Base-by-base conservation (phyloP, 1,140 invertebrate genomes). In the Probaryconus sp. region DNA sequence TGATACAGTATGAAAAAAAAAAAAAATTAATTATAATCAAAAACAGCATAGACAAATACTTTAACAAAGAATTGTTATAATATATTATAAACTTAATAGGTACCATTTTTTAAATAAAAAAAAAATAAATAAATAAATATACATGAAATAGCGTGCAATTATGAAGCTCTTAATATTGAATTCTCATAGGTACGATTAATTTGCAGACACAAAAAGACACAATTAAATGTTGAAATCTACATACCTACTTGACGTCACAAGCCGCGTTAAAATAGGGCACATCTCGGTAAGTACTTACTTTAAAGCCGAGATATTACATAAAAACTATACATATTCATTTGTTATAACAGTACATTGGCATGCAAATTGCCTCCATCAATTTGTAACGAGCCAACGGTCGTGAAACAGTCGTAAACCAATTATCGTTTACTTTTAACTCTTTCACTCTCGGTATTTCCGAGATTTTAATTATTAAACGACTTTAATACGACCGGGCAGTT, bases 231-330 rank as follows among this genome's bases (percentile, higher is more conserved):
- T 70, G 58, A 81, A 81, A 81, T 78, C 81, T 87, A 87, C 85
- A 75, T 88, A 88, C 86, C 85, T 88, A 87, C 84, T 88, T 88
- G 86, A 85, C 85, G 81, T 87, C 86, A 88, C 84, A 87, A 88
- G 86, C 86, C 86, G 85, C 86, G 86, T 87, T 83, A 87, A 88
- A 87, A 88, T 83, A 87, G 82, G 85, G 81, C 83, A 88, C 82
- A 87, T 85, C 81, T 85, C 82, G 81, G 81, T 88, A 79, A 88
- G 83, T 88, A 85, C 80, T 83, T 82, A 84, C 77, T 86, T 78
- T 80, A 81, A 81, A 79, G 61, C 73, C 81, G 82, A 80, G 73
- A 78, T 76, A 71, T 77, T 45, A 53, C 69, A 79, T 74, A 81
- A 78, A 70, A 60, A 64, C 42, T 30, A 50, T 79, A 75, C 65